phyloP scores from a whole-genome alignment of 2,797 vertebrate genomes.

The Gallirallus australis region DNA sequence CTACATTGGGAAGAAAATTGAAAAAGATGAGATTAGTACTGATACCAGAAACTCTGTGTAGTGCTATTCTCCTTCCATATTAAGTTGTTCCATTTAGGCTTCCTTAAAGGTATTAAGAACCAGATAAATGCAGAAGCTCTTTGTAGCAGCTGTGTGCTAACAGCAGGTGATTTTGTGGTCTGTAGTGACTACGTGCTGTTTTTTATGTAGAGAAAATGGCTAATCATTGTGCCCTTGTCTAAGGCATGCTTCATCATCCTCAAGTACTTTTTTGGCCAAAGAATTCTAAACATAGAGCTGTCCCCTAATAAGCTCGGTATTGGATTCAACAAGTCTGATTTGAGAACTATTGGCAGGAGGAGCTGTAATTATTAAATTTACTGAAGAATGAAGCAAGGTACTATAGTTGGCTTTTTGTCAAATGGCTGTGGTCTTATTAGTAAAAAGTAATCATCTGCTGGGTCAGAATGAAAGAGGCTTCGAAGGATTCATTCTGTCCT shows the following conservation, averaged over 20 bases:
- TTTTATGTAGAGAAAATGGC: slow-evolving; percentile 80
- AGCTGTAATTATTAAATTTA: slow-evolving; percentile 85
- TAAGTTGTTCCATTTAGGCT: slow-evolving; percentile 76
- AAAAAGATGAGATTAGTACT: slow-evolving; percentile 73
- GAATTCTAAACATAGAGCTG: slow-evolving; percentile 80
- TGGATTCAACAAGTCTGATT: slow-evolving; percentile 83
- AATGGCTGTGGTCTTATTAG: slow-evolving; percentile 83
- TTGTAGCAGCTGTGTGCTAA: slow-evolving; percentile 78
- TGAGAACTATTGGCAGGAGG: slow-evolving; percentile 81
- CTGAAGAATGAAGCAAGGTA: slow-evolving; percentile 80
- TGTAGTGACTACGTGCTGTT: slow-evolving; percentile 77
- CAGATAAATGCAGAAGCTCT: slow-evolving; percentile 79
- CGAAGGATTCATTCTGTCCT: slow-evolving; percentile 80
- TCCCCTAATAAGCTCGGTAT: slow-evolving; percentile 83
- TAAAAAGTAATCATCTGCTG: slow-evolving; percentile 80
- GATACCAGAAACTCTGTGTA: slow-evolving; percentile 68
- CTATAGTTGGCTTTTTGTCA: slow-evolving; percentile 82
- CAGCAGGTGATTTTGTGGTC: slow-evolving; percentile 79
- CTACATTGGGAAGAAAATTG: slow-evolving; percentile 61
- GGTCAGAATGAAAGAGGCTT: slow-evolving; percentile 79
- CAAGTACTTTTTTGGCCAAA: slow-evolving; percentile 82
- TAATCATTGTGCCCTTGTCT: slow-evolving; percentile 81
- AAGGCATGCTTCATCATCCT: slow-evolving; percentile 81
- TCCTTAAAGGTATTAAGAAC: slow-evolving; percentile 77
- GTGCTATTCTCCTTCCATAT: slow-evolving; percentile 73